Evolutionary conservation across 2,797 vertebrate species (phyloP).

Genomic region (Sphenodon punctatus): DNA sequence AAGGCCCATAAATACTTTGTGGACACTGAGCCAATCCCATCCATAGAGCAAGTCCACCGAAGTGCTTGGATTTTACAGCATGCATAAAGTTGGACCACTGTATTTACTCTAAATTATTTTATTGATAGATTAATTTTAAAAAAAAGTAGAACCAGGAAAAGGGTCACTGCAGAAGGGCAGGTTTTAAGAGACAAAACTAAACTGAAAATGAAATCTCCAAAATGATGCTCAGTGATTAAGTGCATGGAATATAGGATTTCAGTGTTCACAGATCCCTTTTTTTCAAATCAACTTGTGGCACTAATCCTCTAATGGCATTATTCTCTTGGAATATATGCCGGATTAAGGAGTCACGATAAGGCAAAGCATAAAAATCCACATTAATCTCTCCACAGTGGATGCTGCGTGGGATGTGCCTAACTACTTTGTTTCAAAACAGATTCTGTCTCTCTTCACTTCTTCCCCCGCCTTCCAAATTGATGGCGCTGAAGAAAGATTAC

Average conservation of each 20-base stretch:
- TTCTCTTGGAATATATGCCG: slow-evolving; percentile 77
- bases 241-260: slow-evolving; percentile 71
- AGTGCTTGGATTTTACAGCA: accelerated
- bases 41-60: neutral
- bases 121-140: neutral
- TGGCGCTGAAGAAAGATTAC: neutral
- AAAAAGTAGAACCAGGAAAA: neutral
- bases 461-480: neutral
- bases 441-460: slow-evolving; percentile 48
- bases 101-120: slow-evolving; percentile 6
- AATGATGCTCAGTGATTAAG: slow-evolving; percentile 69
- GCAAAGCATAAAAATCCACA: slow-evolving; percentile 82
- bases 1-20: neutral
- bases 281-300: slow-evolving; percentile 84
- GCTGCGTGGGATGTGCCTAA: slow-evolving; percentile 64
- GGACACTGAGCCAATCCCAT: neutral
- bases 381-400: slow-evolving; percentile 79
- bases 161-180: neutral
- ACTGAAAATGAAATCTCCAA: slow-evolving; percentile 65
- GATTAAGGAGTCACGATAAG: slow-evolving; percentile 87
- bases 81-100: neutral
- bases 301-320: slow-evolving; percentile 90
- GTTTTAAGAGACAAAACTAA: slow-evolving; percentile 34
- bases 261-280: slow-evolving; percentile 75
- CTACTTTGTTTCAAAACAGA: slow-evolving; percentile 59